phyloP scores from a whole-genome alignment of 1,140 invertebrate genomes.

The Rhopalosiphum padi region DNA sequence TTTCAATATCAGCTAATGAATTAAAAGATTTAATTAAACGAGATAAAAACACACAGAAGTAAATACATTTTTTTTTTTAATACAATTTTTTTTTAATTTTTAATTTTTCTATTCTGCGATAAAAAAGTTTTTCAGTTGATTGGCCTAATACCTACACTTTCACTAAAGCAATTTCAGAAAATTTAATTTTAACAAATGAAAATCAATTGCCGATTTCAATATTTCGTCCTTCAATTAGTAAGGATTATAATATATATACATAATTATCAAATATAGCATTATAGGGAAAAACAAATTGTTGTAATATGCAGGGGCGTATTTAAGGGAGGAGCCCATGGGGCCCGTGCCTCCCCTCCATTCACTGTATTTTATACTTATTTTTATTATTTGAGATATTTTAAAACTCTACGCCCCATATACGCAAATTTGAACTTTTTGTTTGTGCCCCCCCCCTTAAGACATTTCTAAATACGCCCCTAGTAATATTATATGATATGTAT shows the following conservation, averaged over 20 bases:
- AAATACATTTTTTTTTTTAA: neutral
- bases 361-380: too few species aligned
- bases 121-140: constrained; percentile 7
- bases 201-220: neutral
- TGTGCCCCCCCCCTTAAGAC: too few species aligned
- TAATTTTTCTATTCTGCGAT: neutral
- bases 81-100: neutral
- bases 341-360: too few species aligned
- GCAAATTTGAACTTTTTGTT: too few species aligned
- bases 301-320: too few species aligned
- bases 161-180: constrained; percentile 39
- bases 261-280: too few species aligned
- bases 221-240: constrained; percentile 46
- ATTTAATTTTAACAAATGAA: neutral
- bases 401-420: too few species aligned
- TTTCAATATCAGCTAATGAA: neutral
- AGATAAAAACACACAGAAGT: neutral
- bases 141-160: constrained; percentile 56
- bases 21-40: neutral
- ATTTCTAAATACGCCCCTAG: too few species aligned
- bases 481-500: too few species aligned
- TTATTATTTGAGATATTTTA: too few species aligned
- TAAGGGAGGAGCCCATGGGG: too few species aligned
- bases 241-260: neutral
- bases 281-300: too few species aligned